Evolutionary conservation across 2,113 vertebrate species (phyloP), one percentile per base, ranked within the genome.

Genomic region (Saimiri boliviensis): DNA sequence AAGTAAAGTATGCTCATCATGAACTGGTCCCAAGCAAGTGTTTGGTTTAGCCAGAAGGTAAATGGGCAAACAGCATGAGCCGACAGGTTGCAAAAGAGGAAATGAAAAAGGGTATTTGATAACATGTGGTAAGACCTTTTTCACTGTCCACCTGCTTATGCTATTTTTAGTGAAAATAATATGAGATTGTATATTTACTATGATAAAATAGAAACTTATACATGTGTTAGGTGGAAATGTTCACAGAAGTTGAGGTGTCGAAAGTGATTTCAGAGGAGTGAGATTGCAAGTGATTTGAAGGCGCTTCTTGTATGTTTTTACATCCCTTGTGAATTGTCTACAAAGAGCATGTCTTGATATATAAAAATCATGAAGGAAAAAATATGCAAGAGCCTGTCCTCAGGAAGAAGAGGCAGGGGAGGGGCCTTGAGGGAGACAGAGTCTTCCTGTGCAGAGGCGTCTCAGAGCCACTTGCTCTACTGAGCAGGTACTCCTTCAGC

Each of bases 141-240:
- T 77, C 56, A 82, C 6, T 5, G 27, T 14, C 49, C 58, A 52
- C 81, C 3, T 81, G 86, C 32, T 63, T n/a, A n/a, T 30, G 30
- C 71, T 94, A 32, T 93, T 89, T 86, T 94, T 82, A 82, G 42
- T 80, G 63, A 83, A 70, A 56, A 92, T 74, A 70, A 32, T 66
- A 27, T 63, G 35, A 80, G 92, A 23, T 56, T 63, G 5, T 66
- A 1, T 17, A 4, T 63, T 49, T 6, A 21, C 40, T 90, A 4
- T 71, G 83, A 21, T 45, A 54, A 86, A 95, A 86, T 3, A 80
- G 8, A 94, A 73, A 76, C 40, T n/a, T 45, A 27, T 37, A 5
- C 13, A 0, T 45, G 60, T n/a, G 23, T n/a, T 42, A 11, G 66
- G 68, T 86, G 49, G 82, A 70, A 73, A 35, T 42, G 37, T 60